Evolutionary conservation across 37 sponge, comb jelly and placozoan species (phyloP), one percentile per base, ranked within the genome.

Genomic region (Bolinopsis microptera): DNA sequence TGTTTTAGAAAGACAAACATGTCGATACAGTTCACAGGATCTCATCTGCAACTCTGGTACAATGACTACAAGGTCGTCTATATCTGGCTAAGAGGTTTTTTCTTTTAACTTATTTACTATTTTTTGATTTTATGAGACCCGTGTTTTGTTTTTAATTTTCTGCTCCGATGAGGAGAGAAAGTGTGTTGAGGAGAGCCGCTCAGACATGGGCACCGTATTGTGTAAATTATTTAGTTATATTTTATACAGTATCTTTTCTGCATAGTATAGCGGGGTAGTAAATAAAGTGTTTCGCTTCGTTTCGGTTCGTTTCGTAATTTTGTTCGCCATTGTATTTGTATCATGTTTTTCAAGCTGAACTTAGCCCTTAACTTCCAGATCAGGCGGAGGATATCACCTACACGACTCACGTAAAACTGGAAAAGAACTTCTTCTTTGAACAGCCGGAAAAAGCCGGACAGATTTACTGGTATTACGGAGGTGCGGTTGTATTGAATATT

Each of bases 391-490:
- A 86, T 27, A 86, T 86, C 38, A 86, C 90, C n/a, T 86, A 86
- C 90, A 86, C 90, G 2, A 86, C 90, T 2, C 90, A 86, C 22
- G 61, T 86, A 8, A 86, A 86, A 48, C 61, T 86, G 5, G 90
- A 86, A 34, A 37, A 86, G 90, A 38, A 38, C 35, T 86, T 86
- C 90, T 86, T 39, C 35, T 21, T n/a, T 23, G 24, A 39, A 3
- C 22, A 86, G 3, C 9, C 41, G 25, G 30, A 13, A 3, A 86
- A 86, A 86, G 61, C 25, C 0, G 90, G 90, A 27, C 13, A 40
- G 61, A 86, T 86, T n/a, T 86, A 41, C 90, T 86, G 90, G 90
- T 86, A 86, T 86, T 86, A 86, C 22, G 90, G 90, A 86, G 90
- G 90, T 86, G 3, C 13, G 61, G 61, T 48, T 18, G n/a, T n/a